Percentiles rank a stretch among this genome's conserved stretches.
These are phyloP conservation scores for Auanema freiburgensis DNA, from an alignment of 2,888 invertebrate genomes.

Conservation along the genomic window DNA sequence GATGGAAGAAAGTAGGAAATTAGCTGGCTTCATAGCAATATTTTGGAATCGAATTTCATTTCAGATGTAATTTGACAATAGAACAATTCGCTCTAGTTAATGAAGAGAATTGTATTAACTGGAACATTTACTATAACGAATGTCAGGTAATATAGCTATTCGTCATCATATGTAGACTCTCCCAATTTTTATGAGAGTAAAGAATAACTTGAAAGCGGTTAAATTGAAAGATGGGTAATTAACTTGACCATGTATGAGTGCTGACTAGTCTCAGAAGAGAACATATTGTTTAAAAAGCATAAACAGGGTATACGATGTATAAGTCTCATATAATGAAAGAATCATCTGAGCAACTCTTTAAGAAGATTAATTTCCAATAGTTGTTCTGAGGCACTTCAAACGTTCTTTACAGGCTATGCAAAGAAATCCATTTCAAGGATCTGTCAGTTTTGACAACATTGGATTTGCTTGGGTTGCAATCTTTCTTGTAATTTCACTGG, in stretches of 20 bases:
- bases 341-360: too few relatives aligned
- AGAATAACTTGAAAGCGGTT: too few relatives aligned
- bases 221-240: too few relatives aligned
- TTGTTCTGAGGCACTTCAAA: too few relatives aligned
- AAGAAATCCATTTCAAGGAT: constrained; percentile 90
- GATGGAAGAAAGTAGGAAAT: constrained; percentile 68
- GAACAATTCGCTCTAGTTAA: constrained; percentile 61
- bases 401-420: constrained; percentile 74
- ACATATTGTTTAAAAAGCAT: too few relatives aligned
- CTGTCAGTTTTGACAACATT: constrained; percentile 99
- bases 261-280: too few relatives aligned
- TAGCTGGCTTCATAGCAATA: not conserved
- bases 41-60: constrained; percentile 1
- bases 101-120: constrained; percentile 83
- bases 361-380: too few relatives aligned
- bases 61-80: constrained; percentile 61
- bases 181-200: not conserved
- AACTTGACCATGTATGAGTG: too few relatives aligned
- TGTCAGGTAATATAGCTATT: constrained; percentile 71
- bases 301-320: too few relatives aligned
- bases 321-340: too few relatives aligned
- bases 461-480: constrained; percentile 99
- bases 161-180: not conserved
- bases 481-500: constrained; percentile 96
- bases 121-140: constrained; percentile 96